Conservation (phyloP, 64 coral and sea anemone genomes). For the Dendrophyllia cribrosa region DNA sequence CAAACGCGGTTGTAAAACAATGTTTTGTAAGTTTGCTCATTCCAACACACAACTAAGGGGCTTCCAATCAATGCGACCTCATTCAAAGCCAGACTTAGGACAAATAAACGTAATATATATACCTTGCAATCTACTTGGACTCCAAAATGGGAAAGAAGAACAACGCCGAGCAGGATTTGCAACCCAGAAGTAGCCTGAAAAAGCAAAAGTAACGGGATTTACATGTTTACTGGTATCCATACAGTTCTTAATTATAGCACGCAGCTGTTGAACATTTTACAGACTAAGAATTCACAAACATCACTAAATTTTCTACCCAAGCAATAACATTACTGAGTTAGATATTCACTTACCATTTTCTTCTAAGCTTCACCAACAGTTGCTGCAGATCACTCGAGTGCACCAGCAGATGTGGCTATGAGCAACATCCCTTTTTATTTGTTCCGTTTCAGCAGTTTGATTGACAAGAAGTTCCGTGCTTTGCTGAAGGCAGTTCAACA, state of each 20-base stretch:
- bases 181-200: neutral
- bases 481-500: neutral
- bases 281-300: neutral
- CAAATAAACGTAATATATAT: neutral
- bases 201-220: neutral
- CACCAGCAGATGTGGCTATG: too few species aligned
- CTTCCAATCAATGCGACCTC: neutral
- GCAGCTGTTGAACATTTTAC: neutral
- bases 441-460: too few species aligned
- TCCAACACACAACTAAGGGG: too few species aligned
- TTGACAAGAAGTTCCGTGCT: neutral
- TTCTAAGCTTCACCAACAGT: too few species aligned
- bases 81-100: neutral
- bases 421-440: too few species aligned
- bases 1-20: too few species aligned
- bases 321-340: too few species aligned
- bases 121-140: neutral
- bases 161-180: neutral
- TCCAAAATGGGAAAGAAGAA: neutral
- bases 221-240: neutral
- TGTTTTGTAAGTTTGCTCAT: too few species aligned
- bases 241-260: too few species aligned
- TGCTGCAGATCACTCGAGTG: too few species aligned
- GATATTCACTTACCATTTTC: too few species aligned
- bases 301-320: neutral